Conservation (phyloP, 2,888 invertebrate species). For the Zhuqinia jingwanae region DNA sequence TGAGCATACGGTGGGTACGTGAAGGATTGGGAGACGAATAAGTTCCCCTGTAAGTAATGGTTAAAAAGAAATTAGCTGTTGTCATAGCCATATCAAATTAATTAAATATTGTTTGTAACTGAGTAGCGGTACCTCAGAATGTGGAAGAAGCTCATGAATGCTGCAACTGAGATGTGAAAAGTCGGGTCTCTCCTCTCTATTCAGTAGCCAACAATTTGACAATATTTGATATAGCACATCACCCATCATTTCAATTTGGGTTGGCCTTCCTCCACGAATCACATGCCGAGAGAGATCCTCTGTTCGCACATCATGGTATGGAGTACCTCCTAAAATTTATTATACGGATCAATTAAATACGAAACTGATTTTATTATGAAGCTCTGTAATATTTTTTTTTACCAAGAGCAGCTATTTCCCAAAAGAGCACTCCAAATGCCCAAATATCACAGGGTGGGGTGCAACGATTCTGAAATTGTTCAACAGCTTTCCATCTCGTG, state of each 20-base stretch:
- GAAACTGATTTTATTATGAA: neutral
- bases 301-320: slow-evolving; percentile 86
- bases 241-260: slow-evolving; percentile 88
- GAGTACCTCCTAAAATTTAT: slow-evolving; percentile 85
- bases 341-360: too few species aligned
- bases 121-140: slow-evolving; percentile 74
- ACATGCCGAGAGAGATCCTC: slow-evolving; percentile 87
- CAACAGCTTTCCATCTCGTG: slow-evolving; percentile 90
- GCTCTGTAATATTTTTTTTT: neutral
- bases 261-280: slow-evolving; percentile 87
- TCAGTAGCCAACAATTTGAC: slow-evolving; percentile 91
- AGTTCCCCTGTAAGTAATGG: slow-evolving; percentile 72
- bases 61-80: neutral
- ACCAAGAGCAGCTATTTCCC: slow-evolving; percentile 89
- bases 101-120: too few species aligned
- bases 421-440: slow-evolving; percentile 91
- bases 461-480: slow-evolving; percentile 86
- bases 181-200: slow-evolving; percentile 88
- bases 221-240: slow-evolving; percentile 91
- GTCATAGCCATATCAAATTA: too few species aligned
- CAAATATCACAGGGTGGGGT: slow-evolving; percentile 90
- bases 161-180: slow-evolving; percentile 76
- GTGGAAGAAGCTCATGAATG: slow-evolving; percentile 78
- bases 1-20: slow-evolving; percentile 77
- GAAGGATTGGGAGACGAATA: slow-evolving; percentile 76